Conservation (phyloP, 2,113 vertebrate species). For the Trichechus manatus region DNA sequence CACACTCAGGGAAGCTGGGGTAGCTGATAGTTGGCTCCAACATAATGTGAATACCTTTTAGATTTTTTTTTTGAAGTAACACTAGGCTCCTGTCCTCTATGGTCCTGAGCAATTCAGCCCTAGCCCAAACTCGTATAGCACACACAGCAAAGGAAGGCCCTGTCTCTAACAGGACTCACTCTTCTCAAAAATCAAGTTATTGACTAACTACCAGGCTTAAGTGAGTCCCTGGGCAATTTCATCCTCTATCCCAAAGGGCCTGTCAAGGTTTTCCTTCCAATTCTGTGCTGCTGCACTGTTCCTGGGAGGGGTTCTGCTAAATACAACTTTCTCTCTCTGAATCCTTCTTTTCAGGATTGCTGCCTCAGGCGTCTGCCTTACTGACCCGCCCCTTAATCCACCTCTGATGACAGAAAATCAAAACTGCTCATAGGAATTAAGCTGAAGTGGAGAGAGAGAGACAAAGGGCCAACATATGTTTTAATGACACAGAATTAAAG, state of each 20-base stretch:
- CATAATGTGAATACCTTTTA: background rate
- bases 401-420: slow-evolving; percentile 27
- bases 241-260: background rate
- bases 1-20: background rate
- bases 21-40: background rate
- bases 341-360: background rate
- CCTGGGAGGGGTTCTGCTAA: background rate
- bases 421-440: slow-evolving; percentile 17
- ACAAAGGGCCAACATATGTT: background rate
- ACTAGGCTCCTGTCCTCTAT: background rate
- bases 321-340: background rate
- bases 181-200: background rate
- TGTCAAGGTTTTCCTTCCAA: background rate
- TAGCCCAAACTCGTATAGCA: background rate
- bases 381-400: background rate
- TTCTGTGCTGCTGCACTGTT: background rate
- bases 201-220: background rate
- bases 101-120: background rate
- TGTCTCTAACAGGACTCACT: background rate
- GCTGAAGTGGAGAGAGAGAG: background rate
- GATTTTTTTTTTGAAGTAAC: background rate
- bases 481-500: background rate
- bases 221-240: background rate
- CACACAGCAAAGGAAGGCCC: background rate
- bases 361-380: background rate